These are phyloP conservation scores for Pilophorus perplexus DNA, from an alignment of 2,888 invertebrate species.

Conservation along the genomic window DNA sequence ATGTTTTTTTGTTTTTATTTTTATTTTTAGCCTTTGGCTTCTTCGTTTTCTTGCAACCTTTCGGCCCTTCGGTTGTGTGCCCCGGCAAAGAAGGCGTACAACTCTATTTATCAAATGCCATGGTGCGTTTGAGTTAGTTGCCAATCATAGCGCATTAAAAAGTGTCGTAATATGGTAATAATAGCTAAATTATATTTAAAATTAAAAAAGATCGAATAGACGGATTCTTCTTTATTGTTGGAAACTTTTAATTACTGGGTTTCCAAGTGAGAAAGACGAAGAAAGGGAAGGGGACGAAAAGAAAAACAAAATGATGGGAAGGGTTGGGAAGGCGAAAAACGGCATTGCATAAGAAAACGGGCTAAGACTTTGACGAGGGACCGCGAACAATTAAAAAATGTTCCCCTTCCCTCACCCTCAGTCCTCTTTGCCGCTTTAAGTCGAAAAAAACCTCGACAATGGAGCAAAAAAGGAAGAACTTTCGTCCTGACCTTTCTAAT, in stretches of 20 bases:
- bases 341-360: slow-evolving; percentile 16
- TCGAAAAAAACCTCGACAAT: slow-evolving; percentile 17
- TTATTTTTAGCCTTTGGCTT: too few species aligned
- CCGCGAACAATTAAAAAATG: slow-evolving; percentile 39
- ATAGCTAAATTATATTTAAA: too few species aligned
- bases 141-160: too few species aligned
- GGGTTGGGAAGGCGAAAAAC: slow-evolving; percentile 19
- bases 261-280: slow-evolving; percentile 4
- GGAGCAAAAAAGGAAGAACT: slow-evolving; percentile 2
- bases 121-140: too few species aligned
- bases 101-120: too few species aligned
- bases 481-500: slow-evolving; percentile 40
- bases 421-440: slow-evolving; percentile 23
- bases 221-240: too few species aligned
- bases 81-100: too few species aligned
- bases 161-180: too few species aligned
- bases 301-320: not conserved
- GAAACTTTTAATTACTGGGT: slow-evolving; percentile 21
- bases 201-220: too few species aligned
- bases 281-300: not conserved
- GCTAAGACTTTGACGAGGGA: slow-evolving; percentile 32
- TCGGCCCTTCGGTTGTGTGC: too few species aligned
- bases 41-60: too few species aligned
- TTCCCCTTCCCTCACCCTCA: not conserved
- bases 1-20: too few species aligned